These are phyloP conservation scores for Peromyscus californicus DNA, from an alignment of 2,113 vertebrate species.

Conservation along the genomic window DNA sequence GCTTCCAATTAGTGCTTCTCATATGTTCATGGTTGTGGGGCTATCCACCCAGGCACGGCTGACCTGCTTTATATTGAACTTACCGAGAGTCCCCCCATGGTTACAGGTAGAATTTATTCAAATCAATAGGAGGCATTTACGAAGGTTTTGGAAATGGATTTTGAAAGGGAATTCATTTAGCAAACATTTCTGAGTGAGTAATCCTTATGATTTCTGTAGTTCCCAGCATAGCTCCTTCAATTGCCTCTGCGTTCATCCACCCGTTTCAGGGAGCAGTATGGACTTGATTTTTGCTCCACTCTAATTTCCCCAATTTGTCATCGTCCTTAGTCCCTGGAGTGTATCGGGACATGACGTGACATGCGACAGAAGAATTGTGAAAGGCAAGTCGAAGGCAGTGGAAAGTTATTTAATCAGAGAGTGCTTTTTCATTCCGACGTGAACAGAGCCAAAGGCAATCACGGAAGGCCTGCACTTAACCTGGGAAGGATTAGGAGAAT, in stretches of 20 bases:
- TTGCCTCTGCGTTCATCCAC: neutral
- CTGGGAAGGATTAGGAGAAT: neutral
- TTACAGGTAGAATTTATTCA: neutral
- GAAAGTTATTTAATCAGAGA: neutral
- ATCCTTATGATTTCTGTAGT: conserved; percentile 40
- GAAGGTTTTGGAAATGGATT: conserved; percentile 41
- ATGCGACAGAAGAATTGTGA: neutral
- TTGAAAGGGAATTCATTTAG: conserved; percentile 25
- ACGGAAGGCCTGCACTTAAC: neutral
- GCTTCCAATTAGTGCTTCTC: neutral
- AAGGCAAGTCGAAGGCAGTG: neutral
- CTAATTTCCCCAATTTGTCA: neutral
- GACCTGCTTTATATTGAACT: neutral
- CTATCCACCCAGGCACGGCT: neutral
- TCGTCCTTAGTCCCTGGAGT: neutral
- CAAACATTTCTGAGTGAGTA: conserved; percentile 1
- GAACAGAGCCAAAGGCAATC: neutral
- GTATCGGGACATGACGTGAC: neutral
- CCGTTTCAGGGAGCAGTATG: neutral
- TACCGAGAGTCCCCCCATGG: neutral
- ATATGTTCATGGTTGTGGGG: neutral
- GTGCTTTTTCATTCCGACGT: conserved; percentile 1
- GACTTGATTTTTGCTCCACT: neutral
- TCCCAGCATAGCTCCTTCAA: neutral
- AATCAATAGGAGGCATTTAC: neutral